Conservation (phyloP, 2,888 invertebrate genomes). For the Bugulina stolonifera region DNA sequence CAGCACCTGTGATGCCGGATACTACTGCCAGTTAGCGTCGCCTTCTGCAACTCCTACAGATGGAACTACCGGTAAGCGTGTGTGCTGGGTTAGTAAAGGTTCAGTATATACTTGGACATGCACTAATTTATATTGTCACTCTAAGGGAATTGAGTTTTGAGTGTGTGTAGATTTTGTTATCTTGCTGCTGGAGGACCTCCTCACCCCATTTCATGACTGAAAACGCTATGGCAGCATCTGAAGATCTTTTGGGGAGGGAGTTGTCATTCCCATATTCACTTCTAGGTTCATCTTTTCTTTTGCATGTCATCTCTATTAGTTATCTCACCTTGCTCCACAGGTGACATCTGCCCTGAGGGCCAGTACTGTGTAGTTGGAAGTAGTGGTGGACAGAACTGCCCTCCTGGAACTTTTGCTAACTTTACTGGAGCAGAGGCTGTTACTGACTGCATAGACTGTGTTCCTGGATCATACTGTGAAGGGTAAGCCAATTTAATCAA, state of each 20-base stretch:
- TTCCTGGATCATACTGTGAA: slow-evolving; percentile 42
- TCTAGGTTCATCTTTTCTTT: too few relatives aligned
- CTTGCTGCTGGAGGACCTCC: too few relatives aligned
- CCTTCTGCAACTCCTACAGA: slow-evolving; percentile 31
- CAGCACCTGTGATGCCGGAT: slow-evolving; percentile 43
- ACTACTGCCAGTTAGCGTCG: slow-evolving; percentile 35
- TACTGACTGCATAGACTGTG: slow-evolving; percentile 41
- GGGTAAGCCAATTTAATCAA: slow-evolving; percentile 27
- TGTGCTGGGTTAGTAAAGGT: slow-evolving; percentile 1
- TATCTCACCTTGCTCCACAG: too few relatives aligned
- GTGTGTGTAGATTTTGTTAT: too few relatives aligned
- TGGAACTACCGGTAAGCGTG: slow-evolving; percentile 30
- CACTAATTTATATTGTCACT: too few relatives aligned
- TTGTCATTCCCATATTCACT: too few relatives aligned
- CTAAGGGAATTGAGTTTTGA: too few relatives aligned
- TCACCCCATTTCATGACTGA: too few relatives aligned
- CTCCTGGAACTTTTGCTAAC: slow-evolving; percentile 44
- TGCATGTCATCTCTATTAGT: too few relatives aligned
- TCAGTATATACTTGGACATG: too few relatives aligned
- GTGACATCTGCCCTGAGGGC: slow-evolving; percentile 40
- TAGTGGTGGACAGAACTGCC: slow-evolving; percentile 39
- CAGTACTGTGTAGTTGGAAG: slow-evolving; percentile 40
- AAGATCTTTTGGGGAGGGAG: too few relatives aligned
- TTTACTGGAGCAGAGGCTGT: slow-evolving; percentile 37
- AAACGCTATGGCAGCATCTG: too few relatives aligned